Percentiles rank a stretch among this genome's conserved stretches.
These are phyloP conservation scores for Drosophila fulvimacula DNA, from an alignment of 2,888 invertebrate species.

Conservation along the genomic window DNA sequence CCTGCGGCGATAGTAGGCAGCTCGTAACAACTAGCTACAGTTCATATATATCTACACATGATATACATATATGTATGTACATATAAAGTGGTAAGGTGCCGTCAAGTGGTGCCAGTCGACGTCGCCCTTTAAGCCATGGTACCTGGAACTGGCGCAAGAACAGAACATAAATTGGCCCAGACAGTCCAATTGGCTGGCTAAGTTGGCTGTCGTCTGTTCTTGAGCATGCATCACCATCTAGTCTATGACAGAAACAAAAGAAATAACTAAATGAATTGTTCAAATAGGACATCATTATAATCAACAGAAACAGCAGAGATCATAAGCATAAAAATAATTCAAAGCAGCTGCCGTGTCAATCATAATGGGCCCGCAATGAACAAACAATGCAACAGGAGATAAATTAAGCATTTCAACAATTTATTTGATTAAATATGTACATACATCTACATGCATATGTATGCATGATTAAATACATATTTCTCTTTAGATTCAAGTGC, in stretches of 20 bases:
- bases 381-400: conserved; percentile 55
- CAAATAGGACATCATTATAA: conserved; percentile 56
- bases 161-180: conserved; percentile 36
- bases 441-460: no score
- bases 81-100: not conserved
- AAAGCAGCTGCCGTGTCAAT: conserved; percentile 70
- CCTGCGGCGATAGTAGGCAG: conserved; percentile 34
- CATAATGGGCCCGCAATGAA: conserved; percentile 31
- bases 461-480: not conserved
- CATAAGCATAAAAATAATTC: conserved; percentile 24
- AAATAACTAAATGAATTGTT: conserved; percentile 37
- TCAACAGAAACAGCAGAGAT: conserved; percentile 10
- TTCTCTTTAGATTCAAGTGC: conserved; percentile 32
- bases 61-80: not conserved
- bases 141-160: conserved; percentile 44
- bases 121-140: conserved; percentile 44
- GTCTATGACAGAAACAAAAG: conserved; percentile 1
- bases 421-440: conserved; percentile 48
- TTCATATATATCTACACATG: not conserved
- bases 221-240: conserved; percentile 26
- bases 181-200: conserved; percentile 21
- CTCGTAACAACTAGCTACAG: not conserved
- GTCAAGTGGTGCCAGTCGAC: conserved; percentile 52
- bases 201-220: conserved; percentile 39
- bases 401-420: conserved; percentile 57